Evolutionary conservation across 2,888 invertebrate genomes (phyloP).

Genomic region (Rhogogaster chlorosoma): DNA sequence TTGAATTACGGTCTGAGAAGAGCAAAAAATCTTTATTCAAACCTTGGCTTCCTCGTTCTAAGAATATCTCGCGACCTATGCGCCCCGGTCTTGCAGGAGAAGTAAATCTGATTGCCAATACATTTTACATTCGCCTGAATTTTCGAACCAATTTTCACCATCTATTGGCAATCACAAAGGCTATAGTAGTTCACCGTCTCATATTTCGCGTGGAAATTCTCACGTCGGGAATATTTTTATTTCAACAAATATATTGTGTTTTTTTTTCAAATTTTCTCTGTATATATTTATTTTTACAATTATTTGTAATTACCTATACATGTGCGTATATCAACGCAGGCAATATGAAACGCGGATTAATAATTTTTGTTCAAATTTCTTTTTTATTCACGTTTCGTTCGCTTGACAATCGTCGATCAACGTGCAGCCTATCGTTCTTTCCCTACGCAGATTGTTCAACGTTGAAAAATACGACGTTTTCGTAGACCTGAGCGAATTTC

Average conservation of each 20-base stretch:
- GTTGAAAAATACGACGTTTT: conserved; percentile 7
- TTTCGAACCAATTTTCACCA: conserved; percentile 73
- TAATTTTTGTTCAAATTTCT: not conserved
- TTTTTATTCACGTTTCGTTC: not conserved
- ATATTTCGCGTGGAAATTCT: not conserved
- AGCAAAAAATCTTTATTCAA: conserved; percentile 16
- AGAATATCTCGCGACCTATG: conserved; percentile 27
- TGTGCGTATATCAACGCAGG: not conserved
- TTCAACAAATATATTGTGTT: not conserved
- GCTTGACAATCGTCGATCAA: conserved; percentile 13
- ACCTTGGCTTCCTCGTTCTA: not conserved
- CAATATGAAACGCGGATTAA: not conserved
- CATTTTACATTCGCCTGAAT: conserved; percentile 71
- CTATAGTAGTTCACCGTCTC: conserved; percentile 27
- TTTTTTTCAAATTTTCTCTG: not conserved
- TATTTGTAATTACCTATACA: not conserved
- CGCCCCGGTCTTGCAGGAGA: not conserved
- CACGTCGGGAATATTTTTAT: not conserved
- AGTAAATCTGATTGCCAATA: conserved; percentile 75
- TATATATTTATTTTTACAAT: not conserved
- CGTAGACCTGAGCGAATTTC: not conserved
- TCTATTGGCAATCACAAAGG: conserved; percentile 74
- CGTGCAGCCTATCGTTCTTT: not conserved
- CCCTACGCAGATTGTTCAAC: not conserved
- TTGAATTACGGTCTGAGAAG: not conserved